phyloP scores from a whole-genome alignment of 1,140 invertebrate genomes.

The Leguminivora glycinivorella region DNA sequence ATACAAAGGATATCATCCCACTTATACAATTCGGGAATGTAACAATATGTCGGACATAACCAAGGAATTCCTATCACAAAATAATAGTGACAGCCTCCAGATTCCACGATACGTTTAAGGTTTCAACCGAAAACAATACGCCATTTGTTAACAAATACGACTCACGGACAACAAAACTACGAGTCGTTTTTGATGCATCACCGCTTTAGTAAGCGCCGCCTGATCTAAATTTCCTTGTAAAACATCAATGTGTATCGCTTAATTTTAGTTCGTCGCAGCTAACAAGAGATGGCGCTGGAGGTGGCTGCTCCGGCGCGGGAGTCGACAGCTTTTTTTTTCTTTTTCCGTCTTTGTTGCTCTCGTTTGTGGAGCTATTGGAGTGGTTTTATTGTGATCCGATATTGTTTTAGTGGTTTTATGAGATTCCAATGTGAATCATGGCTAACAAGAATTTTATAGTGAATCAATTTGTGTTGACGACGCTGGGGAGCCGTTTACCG shows the following conservation, averaged over 20 bases:
- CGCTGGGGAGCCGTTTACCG: constrained; percentile 16
- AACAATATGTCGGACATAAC: constrained; percentile 28
- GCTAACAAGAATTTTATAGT: constrained; percentile 26
- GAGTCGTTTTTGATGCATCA: not conserved
- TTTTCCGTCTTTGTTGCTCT: constrained; percentile 20
- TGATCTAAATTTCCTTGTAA: constrained; percentile 15
- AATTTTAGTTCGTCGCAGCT: constrained; percentile 7
- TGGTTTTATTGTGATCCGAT: constrained; percentile 28
- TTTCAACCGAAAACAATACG: constrained; percentile 26
- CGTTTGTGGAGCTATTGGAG: constrained; percentile 11
- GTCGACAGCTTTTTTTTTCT: constrained; percentile 24
- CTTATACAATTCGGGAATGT: constrained; percentile 18
- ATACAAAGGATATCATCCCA: constrained; percentile 1
- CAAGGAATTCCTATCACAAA: constrained; percentile 27
- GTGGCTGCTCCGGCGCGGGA: constrained; percentile 20
- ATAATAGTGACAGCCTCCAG: constrained; percentile 27
- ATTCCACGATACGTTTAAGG: constrained; percentile 27
- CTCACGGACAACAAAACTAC: not conserved
- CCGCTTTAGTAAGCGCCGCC: constrained; percentile 19
- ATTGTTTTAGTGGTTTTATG: constrained; percentile 26
- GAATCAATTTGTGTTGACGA: constrained; percentile 22
- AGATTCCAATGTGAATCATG: constrained; percentile 28
- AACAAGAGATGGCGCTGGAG: constrained; percentile 24
- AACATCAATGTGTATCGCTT: constrained; percentile 23
- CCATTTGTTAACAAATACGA: constrained; percentile 27